Evolutionary conservation across 2,888 invertebrate genomes (phyloP).

Genomic region (Cinara cedri): DNA sequence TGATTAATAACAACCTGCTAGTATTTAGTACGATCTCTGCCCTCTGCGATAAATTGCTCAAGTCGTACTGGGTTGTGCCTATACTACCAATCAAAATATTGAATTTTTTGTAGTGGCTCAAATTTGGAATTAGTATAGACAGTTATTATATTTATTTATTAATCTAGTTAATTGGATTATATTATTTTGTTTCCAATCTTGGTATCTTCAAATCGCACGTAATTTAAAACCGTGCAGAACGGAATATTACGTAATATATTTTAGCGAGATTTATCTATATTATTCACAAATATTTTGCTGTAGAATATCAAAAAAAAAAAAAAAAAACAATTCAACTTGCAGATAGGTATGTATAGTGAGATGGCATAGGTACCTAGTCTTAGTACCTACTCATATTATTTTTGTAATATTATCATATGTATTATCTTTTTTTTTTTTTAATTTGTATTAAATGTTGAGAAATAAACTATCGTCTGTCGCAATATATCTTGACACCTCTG

Average conservation of each 20-base stretch:
- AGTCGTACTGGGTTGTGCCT: too few relatives aligned
- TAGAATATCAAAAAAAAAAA: not conserved
- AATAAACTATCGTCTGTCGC: not conserved
- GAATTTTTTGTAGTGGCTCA: not conserved
- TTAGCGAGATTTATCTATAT: too few relatives aligned
- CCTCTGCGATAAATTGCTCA: not conserved
- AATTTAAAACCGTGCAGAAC: too few relatives aligned
- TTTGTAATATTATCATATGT: not conserved
- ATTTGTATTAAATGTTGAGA: not conserved
- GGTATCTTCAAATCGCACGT: too few relatives aligned
- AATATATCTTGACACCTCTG: not conserved
- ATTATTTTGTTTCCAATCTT: too few relatives aligned
- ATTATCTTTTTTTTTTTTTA: not conserved
- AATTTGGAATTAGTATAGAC: not conserved
- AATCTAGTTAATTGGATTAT: too few relatives aligned
- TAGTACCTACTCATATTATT: not conserved
- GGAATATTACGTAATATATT: too few relatives aligned
- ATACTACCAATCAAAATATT: not conserved
- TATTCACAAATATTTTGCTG: not conserved
- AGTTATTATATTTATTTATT: too few relatives aligned
- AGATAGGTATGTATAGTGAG: not conserved
- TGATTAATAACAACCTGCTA: not conserved
- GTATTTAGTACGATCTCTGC: not conserved
- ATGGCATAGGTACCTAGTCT: not conserved
- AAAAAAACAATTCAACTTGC: too few relatives aligned